Conservation (phyloP, 2,113 vertebrate genomes). For the Archocentrus centrarchus region DNA sequence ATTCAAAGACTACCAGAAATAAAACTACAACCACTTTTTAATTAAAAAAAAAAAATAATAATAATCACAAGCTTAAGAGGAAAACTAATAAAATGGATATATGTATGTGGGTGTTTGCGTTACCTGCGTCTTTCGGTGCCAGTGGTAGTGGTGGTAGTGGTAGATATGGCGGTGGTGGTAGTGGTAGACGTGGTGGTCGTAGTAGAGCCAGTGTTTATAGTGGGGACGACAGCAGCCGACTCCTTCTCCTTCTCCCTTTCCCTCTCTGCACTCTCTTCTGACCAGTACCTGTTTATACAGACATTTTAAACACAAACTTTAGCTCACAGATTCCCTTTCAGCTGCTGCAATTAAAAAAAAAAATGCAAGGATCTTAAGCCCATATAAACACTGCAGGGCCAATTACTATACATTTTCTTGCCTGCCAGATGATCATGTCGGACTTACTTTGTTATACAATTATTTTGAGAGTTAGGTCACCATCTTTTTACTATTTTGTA, state of each 20-base stretch:
- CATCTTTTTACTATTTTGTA: background rate
- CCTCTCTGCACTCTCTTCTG: conserved; percentile 95
- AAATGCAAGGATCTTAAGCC: background rate
- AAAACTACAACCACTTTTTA: no score
- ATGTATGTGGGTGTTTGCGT: background rate
- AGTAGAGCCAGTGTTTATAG: conserved; percentile 91
- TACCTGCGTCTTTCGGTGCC: conserved; percentile 97
- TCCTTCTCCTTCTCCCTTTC: conserved; percentile 94
- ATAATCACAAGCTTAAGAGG: background rate
- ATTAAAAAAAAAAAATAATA: background rate
- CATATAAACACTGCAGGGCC: background rate
- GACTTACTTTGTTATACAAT: background rate
- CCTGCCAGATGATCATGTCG: background rate
- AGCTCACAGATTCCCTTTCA: background rate
- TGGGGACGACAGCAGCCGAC: conserved; percentile 93
- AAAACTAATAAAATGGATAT: background rate
- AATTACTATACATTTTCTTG: conserved; percentile 1
- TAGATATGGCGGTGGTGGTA: conserved; percentile 83
- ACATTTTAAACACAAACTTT: background rate
- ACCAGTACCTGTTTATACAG: conserved; percentile 93
- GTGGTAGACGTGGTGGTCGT: conserved; percentile 89
- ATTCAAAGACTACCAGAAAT: background rate
- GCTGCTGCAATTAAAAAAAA: background rate
- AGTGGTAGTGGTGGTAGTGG: conserved; percentile 86
- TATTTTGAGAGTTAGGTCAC: background rate